A percentile compares a stretch with the other conserved stretches of the same genome.
Evolutionary conservation across 2,113 vertebrate species (phyloP).

Genomic region (Arenaria interpres): DNA sequence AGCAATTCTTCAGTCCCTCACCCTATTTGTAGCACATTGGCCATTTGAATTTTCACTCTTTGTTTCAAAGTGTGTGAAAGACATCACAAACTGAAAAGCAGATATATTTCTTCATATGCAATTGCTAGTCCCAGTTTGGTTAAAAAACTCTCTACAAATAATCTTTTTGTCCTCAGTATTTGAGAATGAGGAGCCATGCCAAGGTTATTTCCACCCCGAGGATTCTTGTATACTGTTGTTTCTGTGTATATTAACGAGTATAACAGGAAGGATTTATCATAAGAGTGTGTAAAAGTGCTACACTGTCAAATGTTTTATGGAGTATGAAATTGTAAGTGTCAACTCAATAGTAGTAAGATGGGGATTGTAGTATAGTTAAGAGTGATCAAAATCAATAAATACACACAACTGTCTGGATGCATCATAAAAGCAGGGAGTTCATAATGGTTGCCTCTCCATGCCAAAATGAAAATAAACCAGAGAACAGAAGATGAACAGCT

Average conservation of each 20-base stretch:
- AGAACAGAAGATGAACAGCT: background rate
- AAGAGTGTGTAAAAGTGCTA: constrained; percentile 3
- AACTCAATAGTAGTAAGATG: background rate
- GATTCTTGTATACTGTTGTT: background rate
- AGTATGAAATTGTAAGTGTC: constrained; percentile 60
- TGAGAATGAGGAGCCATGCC: background rate
- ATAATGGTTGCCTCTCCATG: background rate
- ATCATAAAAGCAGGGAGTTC: background rate
- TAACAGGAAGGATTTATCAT: background rate
- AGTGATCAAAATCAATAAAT: constrained; percentile 29
- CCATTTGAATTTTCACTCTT: background rate
- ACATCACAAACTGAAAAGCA: background rate
- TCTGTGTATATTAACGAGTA: background rate
- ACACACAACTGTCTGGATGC: background rate
- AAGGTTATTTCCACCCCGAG: background rate
- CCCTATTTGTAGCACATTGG: background rate
- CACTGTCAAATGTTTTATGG: constrained; percentile 33
- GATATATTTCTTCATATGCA: background rate
- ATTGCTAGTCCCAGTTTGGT: background rate
- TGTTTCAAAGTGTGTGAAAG: background rate
- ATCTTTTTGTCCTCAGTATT: background rate
- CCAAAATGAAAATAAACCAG: background rate
- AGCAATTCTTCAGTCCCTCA: background rate
- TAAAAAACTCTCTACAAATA: background rate
- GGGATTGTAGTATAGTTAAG: background rate